Percentiles rank a stretch among this genome's conserved stretches.
These are phyloP conservation scores for Phalacrocorax aristotelis DNA, from an alignment of 2,113 vertebrate species.

Conservation along the genomic window DNA sequence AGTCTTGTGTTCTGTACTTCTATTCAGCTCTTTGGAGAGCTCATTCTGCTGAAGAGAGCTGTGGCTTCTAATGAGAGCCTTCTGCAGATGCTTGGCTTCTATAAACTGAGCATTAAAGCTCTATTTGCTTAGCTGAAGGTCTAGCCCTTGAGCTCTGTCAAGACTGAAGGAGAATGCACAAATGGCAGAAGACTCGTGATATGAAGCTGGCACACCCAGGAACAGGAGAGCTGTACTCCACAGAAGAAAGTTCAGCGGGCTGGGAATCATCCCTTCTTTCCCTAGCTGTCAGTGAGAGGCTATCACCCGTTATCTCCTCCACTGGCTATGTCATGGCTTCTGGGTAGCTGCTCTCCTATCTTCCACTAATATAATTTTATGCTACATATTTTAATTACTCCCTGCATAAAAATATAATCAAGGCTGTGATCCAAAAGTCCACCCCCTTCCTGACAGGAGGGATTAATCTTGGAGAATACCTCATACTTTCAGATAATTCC, in stretches of 20 bases:
- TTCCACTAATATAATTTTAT: background rate
- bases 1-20: background rate
- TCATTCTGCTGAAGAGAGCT: background rate
- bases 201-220: background rate
- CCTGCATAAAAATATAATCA: constrained; percentile 29
- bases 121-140: background rate
- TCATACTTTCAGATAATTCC: constrained; percentile 45
- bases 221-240: background rate
- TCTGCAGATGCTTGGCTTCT: background rate
- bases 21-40: background rate
- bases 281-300: background rate
- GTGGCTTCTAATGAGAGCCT: background rate
- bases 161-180: background rate
- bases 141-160: background rate
- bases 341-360: background rate
- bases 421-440: constrained; percentile 19
- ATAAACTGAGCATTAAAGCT: background rate
- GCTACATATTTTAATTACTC: constrained; percentile 4
- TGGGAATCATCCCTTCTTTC: background rate
- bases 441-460: constrained; percentile 28
- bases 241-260: background rate
- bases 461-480: constrained; percentile 37
- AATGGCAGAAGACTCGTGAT: background rate
- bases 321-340: background rate
- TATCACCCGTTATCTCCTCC: background rate